Percentiles rank a stretch among this genome's conserved stretches.
Conservation (phyloP, 2,888 invertebrate species). For the Scaptomyza reducta region DNA sequence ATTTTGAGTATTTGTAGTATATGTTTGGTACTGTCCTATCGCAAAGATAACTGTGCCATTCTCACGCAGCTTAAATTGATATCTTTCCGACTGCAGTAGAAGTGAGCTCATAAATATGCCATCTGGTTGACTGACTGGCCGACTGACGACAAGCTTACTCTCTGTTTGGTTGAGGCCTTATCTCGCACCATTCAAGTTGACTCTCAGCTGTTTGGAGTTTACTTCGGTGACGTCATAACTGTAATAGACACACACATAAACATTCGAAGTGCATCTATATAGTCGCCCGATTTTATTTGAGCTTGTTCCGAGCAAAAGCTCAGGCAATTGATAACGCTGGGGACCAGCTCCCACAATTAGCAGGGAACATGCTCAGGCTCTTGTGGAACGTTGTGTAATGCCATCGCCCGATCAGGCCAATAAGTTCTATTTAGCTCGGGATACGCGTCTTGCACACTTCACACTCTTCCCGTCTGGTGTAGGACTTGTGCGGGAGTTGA, state of each 20-base stretch:
- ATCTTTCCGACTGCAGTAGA: slow-evolving; percentile 55
- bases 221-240: slow-evolving; percentile 58
- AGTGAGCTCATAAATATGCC: slow-evolving; percentile 69
- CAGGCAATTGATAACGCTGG: no score
- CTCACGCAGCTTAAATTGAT: slow-evolving; percentile 69
- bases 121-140: slow-evolving; percentile 43
- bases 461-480: slow-evolving; percentile 11
- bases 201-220: slow-evolving; percentile 34
- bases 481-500: slow-evolving; percentile 85
- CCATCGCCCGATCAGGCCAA: slow-evolving; percentile 85
- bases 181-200: slow-evolving; percentile 30
- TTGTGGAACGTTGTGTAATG: slow-evolving; percentile 85
- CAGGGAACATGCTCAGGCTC: slow-evolving; percentile 85
- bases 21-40: slow-evolving; percentile 19
- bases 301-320: slow-evolving; percentile 52
- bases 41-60: slow-evolving; percentile 65
- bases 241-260: slow-evolving; percentile 48
- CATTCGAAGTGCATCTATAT: slow-evolving; percentile 11
- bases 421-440: slow-evolving; percentile 84
- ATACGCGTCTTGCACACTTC: slow-evolving; percentile 43
- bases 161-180: slow-evolving; percentile 41
- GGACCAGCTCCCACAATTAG: slow-evolving; percentile 86
- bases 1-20: slow-evolving; percentile 22
- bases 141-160: no score
- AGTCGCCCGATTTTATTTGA: slow-evolving; percentile 67